Evolutionary conservation across 2,113 vertebrate species (phyloP), one percentile per base, ranked within the genome.

Genomic region (Ageneiosus marmoratus): DNA sequence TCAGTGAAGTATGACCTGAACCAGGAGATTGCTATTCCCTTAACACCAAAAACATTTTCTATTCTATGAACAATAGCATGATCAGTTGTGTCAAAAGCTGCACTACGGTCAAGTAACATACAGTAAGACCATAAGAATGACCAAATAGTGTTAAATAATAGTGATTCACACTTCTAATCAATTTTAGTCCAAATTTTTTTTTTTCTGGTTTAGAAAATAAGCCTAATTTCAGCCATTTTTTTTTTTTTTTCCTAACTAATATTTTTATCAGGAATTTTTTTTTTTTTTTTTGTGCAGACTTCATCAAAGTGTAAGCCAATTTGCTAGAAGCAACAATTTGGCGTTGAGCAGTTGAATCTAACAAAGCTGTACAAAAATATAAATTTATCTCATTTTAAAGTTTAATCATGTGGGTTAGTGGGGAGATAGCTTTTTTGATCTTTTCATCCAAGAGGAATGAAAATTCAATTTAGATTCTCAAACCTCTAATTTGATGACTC

Each of bases 401-500:
- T 60, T 83, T 78, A 70, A 83, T 67, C 62, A 32, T 78, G 74
- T 56, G 74, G 51, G 60, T 78, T 60, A 83, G 51, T 79, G 76
- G 7, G 41, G 29, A 79, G 63, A 79, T 60, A 34, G 51, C 37
- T 29, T 46, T 79, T 84, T 63, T 82, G 56, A 75, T 87, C 75
- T 82, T 79, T 84, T 87, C 44, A 69, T 84, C 81, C 63, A 79
- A 79, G 75, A 55, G 56, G 72, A 62, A 85, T 84, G 70, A 84
- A 87, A 87, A 84, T 85, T 87, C 83, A 82, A 84, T 87, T 87
- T 85, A 79, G 77, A 85, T 84, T 80, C 84, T 85, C 60, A 87
- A 69, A 74, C 81, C 83, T 83, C 76, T 82, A 85, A 83, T 81
- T 84, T 84, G 79, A 84, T 53, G 76, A 87, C 86, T 84, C 80